Evolutionary conservation across 2,888 invertebrate genomes (phyloP), one percentile per base, ranked within the genome.

Genomic region (Lycocerus yunnanus): DNA sequence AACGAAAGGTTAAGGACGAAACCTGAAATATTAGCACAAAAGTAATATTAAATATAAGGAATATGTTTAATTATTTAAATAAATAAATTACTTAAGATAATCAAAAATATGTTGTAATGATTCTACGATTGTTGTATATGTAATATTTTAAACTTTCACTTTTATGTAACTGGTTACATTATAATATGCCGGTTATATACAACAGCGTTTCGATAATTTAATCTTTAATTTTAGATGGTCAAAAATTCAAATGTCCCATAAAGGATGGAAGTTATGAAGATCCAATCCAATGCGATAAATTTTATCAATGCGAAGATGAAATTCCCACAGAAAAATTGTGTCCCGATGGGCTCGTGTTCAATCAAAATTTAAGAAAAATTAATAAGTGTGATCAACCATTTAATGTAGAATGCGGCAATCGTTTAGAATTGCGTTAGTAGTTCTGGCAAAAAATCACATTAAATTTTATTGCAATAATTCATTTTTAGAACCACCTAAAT

Each of bases 321-420:
- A 87, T 89, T 0, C 90, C 94, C 27, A 92, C 88, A 78, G 91
- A 92, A 81, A 95, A 95, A 86, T 87, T 95, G 3, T 97, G 97
- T 83, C 94, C 95, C 5, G 97, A 97, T 85, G 97, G 97, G 75
- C 89, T 97, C 58, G 95, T 97, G 68, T 97, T 96, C 87, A 96
- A 97, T 89, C 94, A 92, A 0, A 88, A 92, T 80, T 95, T 94
- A 86, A 92, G 95, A 82, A 95, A 95, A 88, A 90, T 94, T 85
- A 96, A 96, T 90, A 96, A 96, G 85, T 97, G 97, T 85, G 97
- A 97, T 88, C 95, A 96, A 85, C 94, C 95, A 84, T 96, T 96
- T 91, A 96, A 95, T 84, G 95, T 95, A 15, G 96, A 96, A 85
- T 97, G 97, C 83, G 95, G 94, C 69, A 95, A 96, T 85, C 92